A percentile compares a stretch with the other conserved stretches of the same genome.
Conservation (phyloP, 1,140 invertebrate species). For the Philotrypesis tridentata region DNA sequence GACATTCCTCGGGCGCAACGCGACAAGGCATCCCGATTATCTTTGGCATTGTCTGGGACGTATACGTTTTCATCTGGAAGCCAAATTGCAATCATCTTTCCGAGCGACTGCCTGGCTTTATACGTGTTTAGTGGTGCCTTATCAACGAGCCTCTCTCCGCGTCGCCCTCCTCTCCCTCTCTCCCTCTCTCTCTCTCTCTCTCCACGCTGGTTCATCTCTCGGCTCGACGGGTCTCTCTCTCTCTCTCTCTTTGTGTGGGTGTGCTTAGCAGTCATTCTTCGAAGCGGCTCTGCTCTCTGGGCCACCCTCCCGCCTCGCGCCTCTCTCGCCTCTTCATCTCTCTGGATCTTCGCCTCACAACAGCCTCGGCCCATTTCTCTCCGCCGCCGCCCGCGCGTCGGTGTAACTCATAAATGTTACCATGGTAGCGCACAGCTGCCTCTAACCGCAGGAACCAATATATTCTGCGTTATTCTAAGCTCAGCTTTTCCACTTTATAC, state of each 20-base stretch:
- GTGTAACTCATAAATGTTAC: constrained; percentile 34
- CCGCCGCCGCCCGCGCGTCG: not conserved
- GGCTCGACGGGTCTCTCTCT: too few species aligned
- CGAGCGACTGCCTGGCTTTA: constrained; percentile 21
- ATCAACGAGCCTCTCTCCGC: constrained; percentile 18
- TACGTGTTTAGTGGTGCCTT: constrained; percentile 45
- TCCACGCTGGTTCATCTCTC: not conserved
- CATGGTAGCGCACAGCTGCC: constrained; percentile 33
- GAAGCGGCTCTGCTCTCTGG: not conserved
- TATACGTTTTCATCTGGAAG: not conserved
- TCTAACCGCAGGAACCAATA: constrained; percentile 43
- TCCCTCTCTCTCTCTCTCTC: not conserved
- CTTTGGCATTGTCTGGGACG: constrained; percentile 30
- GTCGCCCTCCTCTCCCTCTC: too few species aligned
- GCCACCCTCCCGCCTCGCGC: not conserved
- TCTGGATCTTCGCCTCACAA: not conserved
- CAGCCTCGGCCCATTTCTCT: not conserved
- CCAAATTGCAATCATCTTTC: constrained; percentile 48
- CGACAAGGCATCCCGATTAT: constrained; percentile 19
- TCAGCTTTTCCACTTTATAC: not conserved
- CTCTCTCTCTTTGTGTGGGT: not conserved
- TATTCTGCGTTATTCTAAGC: constrained; percentile 23
- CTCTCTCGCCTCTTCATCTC: constrained; percentile 31
- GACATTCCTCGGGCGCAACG: not conserved
- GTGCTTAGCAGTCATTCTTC: constrained; percentile 8